Conservation (phyloP, 2,888 invertebrate genomes). For the Habroteleia sp. region DNA sequence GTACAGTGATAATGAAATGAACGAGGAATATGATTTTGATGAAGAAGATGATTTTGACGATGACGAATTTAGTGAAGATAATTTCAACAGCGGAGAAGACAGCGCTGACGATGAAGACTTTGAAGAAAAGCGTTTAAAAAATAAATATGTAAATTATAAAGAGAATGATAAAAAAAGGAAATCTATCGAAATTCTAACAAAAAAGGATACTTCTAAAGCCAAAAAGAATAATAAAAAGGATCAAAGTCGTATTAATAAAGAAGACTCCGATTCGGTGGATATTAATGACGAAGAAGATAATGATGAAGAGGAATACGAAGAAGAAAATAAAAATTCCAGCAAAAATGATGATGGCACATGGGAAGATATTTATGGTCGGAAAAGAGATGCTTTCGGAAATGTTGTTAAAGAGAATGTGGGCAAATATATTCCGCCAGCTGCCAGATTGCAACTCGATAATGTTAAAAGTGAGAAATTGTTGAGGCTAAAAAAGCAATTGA, state of each 20-base stretch:
- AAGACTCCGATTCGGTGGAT: too few species aligned
- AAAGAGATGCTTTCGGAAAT: slow-evolving; percentile 90
- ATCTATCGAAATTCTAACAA: too few species aligned
- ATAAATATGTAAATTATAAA: too few species aligned
- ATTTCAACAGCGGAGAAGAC: too few species aligned
- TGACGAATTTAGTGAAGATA: slow-evolving; percentile 79
- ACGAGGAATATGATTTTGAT: slow-evolving; percentile 45
- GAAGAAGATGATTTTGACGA: slow-evolving; percentile 71
- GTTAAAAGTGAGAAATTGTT: slow-evolving; percentile 84
- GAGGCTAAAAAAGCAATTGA: slow-evolving; percentile 89
- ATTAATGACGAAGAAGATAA: slow-evolving; percentile 48
- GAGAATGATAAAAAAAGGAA: too few species aligned
- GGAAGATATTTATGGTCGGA: slow-evolving; percentile 97
- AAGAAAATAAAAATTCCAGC: slow-evolving; percentile 42
- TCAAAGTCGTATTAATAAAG: too few species aligned
- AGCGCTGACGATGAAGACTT: slow-evolving; percentile 27
- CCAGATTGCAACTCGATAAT: slow-evolving; percentile 83
- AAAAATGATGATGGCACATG: slow-evolving; percentile 78
- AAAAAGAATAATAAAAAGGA: too few species aligned
- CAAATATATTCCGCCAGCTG: slow-evolving; percentile 92
- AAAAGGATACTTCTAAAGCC: too few species aligned
- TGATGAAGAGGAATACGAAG: slow-evolving; percentile 67
- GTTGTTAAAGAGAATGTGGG: slow-evolving; percentile 84
- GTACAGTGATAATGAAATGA: slow-evolving; percentile 4
- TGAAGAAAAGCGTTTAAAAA: slow-evolving; percentile 56